Conservation (phyloP, 2,113 vertebrate species). For the Chamaetylas fuelleborni region DNA sequence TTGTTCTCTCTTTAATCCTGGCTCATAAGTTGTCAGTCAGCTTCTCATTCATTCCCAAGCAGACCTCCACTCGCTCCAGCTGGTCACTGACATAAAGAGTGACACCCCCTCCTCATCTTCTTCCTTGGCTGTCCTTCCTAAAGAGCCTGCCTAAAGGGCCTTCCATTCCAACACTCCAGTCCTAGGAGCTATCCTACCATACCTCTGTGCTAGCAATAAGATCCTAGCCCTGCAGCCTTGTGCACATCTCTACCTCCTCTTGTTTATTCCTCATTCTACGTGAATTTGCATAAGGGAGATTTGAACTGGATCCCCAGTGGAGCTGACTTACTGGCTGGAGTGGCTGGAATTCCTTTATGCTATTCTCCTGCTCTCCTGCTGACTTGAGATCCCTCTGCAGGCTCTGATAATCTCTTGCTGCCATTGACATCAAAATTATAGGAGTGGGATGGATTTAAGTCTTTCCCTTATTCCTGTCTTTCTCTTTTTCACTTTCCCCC, state of each 20-base stretch:
- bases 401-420: neutral
- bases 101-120: neutral
- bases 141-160: neutral
- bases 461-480: neutral
- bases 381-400: neutral
- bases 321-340: neutral
- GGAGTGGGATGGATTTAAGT: neutral
- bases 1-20: neutral
- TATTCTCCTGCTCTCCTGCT: neutral
- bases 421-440: neutral
- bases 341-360: neutral
- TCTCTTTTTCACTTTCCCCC: neutral
- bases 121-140: neutral
- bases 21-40: neutral
- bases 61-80: rapidly evolving
- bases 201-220: neutral
- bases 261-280: neutral
- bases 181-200: neutral
- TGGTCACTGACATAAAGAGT: neutral
- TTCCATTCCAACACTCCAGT: neutral
- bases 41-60: neutral
- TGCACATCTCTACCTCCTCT: neutral
- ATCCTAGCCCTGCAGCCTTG: neutral
- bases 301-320: neutral
- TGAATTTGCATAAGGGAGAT: neutral